phyloP scores from a whole-genome alignment of 2,113 vertebrate species.

The Lophotis ruficrista region DNA sequence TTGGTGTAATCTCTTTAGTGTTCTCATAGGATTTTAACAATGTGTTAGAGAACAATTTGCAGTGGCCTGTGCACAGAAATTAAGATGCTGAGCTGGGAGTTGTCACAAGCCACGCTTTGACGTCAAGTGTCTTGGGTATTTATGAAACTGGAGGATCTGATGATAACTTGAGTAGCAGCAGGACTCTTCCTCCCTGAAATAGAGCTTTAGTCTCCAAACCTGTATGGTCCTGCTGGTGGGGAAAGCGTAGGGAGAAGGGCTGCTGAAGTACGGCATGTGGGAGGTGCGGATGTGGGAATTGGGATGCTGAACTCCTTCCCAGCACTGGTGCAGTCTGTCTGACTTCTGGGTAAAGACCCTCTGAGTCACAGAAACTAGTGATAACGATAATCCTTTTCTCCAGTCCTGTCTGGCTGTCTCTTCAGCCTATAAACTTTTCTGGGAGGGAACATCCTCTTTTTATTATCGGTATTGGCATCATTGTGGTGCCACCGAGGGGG shows the following conservation, averaged over 20 bases:
- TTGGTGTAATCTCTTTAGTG: constrained; percentile 13
- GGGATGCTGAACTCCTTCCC: neutral
- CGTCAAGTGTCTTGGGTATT: neutral
- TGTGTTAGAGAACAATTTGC: constrained; percentile 43
- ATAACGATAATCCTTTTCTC: constrained; percentile 12
- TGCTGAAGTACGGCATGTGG: neutral
- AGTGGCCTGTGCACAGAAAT: constrained; percentile 18
- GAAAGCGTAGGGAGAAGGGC: neutral
- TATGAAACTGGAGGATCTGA: neutral
- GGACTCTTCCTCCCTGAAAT: neutral
- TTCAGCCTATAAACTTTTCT: neutral
- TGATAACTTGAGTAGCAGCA: neutral
- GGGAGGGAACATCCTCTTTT: neutral
- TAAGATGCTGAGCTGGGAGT: neutral
- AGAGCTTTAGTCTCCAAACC: neutral
- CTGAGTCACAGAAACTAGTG: neutral
- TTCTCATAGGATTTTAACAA: constrained; percentile 39
- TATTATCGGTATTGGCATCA: neutral
- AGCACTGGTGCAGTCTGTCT: neutral
- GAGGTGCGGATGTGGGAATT: neutral
- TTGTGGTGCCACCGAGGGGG: neutral
- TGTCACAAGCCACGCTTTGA: neutral
- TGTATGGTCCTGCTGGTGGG: neutral
- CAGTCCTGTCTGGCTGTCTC: neutral
- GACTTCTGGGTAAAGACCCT: neutral